These are phyloP conservation scores for Pheosia gnoma DNA, from an alignment of 2,888 invertebrate species.

Conservation along the genomic window DNA sequence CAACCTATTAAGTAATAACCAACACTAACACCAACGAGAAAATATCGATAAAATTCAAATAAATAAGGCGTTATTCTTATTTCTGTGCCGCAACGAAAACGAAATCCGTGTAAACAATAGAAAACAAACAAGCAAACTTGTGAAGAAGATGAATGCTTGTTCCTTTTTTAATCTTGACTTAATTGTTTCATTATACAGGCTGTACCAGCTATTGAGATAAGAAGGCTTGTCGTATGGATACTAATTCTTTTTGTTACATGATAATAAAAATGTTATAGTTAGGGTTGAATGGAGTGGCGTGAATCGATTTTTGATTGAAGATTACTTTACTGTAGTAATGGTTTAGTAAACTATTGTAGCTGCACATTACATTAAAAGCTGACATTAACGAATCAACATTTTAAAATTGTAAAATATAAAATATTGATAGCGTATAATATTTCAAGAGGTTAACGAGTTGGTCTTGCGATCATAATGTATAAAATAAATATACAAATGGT, in stretches of 20 bases:
- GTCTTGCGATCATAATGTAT: no score
- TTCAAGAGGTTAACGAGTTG: no score
- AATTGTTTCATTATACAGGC: constrained; percentile 72
- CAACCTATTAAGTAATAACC: constrained; percentile 15
- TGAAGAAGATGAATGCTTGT: constrained; percentile 70
- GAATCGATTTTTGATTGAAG: no score
- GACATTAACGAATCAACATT: no score
- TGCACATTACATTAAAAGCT: no score
- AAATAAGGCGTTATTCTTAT: constrained; percentile 47
- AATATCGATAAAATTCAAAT: constrained; percentile 46
- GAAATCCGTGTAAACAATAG: constrained; percentile 62
- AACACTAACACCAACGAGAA: constrained; percentile 21
- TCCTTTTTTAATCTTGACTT: constrained; percentile 46
- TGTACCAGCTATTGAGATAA: constrained; percentile 63
- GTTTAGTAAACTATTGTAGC: no score
- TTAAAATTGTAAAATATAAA: no score
- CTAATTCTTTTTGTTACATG: constrained; percentile 41
- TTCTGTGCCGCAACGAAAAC: constrained; percentile 52
- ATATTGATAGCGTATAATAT: no score
- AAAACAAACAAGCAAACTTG: constrained; percentile 65
- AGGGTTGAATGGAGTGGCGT: constrained; percentile 15
- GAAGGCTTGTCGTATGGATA: constrained; percentile 43
- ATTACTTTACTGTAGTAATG: no score
- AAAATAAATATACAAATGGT: no score
- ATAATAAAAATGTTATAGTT: constrained; percentile 22